phyloP scores from a whole-genome alignment of 2,113 vertebrate genomes.

The Poeciliopsis turrubarensis region DNA sequence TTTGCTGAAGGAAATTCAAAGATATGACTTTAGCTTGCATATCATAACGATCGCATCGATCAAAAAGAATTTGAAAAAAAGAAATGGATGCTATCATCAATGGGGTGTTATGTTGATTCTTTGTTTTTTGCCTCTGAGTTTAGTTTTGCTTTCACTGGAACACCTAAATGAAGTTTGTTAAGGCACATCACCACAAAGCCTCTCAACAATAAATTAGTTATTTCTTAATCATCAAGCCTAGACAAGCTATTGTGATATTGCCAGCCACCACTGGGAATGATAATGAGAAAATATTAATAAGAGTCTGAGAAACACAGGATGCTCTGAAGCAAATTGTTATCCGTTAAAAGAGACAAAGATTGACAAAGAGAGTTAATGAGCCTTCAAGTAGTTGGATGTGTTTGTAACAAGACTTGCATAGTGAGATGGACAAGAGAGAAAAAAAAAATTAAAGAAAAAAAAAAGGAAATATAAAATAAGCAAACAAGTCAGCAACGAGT shows the following conservation, averaged over 20 bases:
- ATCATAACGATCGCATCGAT: neutral
- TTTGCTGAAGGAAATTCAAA: neutral
- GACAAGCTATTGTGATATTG: constrained; percentile 37
- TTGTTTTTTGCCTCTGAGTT: neutral
- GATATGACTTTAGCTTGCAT: neutral
- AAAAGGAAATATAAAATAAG: neutral
- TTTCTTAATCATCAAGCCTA: constrained; percentile 39
- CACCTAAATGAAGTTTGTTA: constrained; percentile 12
- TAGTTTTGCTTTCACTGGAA: neutral
- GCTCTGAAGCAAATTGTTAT: constrained; percentile 51
- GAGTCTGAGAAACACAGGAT: constrained; percentile 30
- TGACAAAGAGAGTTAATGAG: constrained; percentile 51
- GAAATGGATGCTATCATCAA: neutral
- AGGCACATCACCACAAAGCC: constrained; percentile 21
- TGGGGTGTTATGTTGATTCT: too few species aligned
- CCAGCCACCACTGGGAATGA: constrained; percentile 36
- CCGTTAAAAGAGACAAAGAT: constrained; percentile 35
- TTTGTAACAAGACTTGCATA: constrained; percentile 1
- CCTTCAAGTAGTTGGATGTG: constrained; percentile 46
- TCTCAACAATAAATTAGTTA: constrained; percentile 18
- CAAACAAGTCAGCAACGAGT: constrained; percentile 33
- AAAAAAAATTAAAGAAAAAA: neutral
- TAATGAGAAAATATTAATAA: constrained; percentile 67
- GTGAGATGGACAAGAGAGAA: neutral
- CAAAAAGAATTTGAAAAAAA: neutral